Evolutionary conservation across 2,888 invertebrate species (phyloP).

Genomic region (Andricus curvator): DNA sequence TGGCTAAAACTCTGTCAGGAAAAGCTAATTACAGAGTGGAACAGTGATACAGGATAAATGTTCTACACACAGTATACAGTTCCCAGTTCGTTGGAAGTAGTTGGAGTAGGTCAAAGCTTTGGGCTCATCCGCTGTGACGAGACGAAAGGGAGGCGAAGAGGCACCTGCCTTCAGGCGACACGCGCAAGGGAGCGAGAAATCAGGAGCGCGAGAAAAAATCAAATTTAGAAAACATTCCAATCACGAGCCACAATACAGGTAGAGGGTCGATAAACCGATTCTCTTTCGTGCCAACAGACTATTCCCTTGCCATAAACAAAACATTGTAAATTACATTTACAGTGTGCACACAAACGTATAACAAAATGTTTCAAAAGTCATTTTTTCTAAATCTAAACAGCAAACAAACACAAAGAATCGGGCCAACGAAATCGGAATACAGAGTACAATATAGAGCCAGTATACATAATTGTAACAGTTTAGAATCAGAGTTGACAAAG

Average conservation of each 20-base stretch:
- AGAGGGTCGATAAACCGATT: constrained; percentile 23
- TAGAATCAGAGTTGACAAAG: constrained; percentile 14
- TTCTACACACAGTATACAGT: background rate
- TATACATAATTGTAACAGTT: background rate
- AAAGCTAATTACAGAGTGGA: background rate
- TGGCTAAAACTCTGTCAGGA: background rate
- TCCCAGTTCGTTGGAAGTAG: constrained; percentile 34
- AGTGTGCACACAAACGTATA: background rate
- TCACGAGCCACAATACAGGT: constrained; percentile 33
- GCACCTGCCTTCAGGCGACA: constrained; percentile 40
- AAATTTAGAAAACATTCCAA: constrained; percentile 39
- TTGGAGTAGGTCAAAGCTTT: constrained; percentile 41
- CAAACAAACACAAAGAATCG: constrained; percentile 9
- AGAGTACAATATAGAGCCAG: background rate
- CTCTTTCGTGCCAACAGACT: background rate
- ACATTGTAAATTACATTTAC: background rate
- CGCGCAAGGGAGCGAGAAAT: constrained; percentile 41
- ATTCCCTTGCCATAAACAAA: background rate
- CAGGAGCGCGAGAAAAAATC: constrained; percentile 34
- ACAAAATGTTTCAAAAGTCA: background rate
- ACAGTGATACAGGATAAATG: constrained; percentile 4
- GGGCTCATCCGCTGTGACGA: constrained; percentile 40
- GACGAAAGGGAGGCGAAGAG: constrained; percentile 30
- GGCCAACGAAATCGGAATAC: background rate
- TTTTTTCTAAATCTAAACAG: background rate